Evolutionary conservation across 2,888 invertebrate genomes (phyloP).

Genomic region (Oeneis ivallda): DNA sequence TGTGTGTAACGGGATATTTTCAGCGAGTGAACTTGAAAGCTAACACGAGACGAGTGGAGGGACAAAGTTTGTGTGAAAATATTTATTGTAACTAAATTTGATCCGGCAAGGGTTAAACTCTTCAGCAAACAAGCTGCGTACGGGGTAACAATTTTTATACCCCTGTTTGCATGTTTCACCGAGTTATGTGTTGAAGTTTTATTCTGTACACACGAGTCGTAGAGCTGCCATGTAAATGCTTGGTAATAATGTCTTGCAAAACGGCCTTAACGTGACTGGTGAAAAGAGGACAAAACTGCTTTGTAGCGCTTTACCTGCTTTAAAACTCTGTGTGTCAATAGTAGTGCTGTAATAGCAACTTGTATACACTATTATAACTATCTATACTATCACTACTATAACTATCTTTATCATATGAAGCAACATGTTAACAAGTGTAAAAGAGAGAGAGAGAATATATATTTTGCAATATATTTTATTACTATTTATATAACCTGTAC

Average conservation of each 20-base stretch:
- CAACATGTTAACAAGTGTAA: too few species aligned
- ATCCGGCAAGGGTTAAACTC: conserved; percentile 49
- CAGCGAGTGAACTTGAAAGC: conserved; percentile 48
- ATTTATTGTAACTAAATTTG: conserved; percentile 57
- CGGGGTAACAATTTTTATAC: conserved; percentile 43
- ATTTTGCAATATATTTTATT: too few species aligned
- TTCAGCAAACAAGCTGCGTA: conserved; percentile 45
- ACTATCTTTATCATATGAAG: too few species aligned
- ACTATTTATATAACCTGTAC: too few species aligned
- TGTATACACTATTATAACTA: too few species aligned
- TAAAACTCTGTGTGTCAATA: too few species aligned
- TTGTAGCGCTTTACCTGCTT: not conserved
- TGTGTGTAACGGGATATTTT: conserved; percentile 39
- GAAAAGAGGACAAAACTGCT: not conserved
- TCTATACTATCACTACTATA: too few species aligned
- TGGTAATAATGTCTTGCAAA: not conserved
- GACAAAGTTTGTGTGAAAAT: conserved; percentile 54
- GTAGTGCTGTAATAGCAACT: too few species aligned
- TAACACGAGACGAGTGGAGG: conserved; percentile 48
- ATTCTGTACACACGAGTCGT: conserved; percentile 19
- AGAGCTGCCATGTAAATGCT: not conserved
- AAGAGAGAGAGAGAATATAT: too few species aligned
- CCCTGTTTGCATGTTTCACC: conserved; percentile 30
- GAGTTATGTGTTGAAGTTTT: conserved; percentile 29
- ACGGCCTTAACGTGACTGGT: not conserved